Evolutionary conservation across 2,797 vertebrate genomes (phyloP), one percentile per base, ranked within the genome.

Genomic region (Falco cherrug): DNA sequence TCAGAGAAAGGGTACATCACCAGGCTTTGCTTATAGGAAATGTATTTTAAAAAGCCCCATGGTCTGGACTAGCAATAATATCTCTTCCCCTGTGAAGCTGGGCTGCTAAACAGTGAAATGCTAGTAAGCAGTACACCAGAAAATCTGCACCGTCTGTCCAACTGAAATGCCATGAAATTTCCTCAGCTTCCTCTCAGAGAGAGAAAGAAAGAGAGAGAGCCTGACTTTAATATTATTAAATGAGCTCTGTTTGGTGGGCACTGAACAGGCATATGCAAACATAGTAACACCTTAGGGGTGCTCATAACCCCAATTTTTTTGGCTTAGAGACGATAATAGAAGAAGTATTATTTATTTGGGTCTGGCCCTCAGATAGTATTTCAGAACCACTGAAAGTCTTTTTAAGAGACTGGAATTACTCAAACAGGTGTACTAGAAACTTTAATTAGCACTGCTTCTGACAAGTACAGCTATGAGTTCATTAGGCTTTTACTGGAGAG

Each of bases 11-110:
- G 43, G 13, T 9, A 83, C 10, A 56, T 77, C 8, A 29, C 56
- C 13, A 63, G 2, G 8, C 6, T 89, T 67, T 82, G 8, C 10
- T 39, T 57, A 12, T 14, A 61, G 51, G 13, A 87, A 70, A 73
- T 39, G 6, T 7, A 29, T 24, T 89, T n/a, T 0, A 4, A 63
- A 83, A 39, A 13, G 0, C 1, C 5, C 7, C 0, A 0, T 48
- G 5, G 8, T 19, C 56, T 48, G 17, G 28, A 79, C 33, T 65
- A 71, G 29, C 13, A 92, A 26, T 50, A 51, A 15, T 21, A 35
- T 33, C 16, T 59, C 48, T 57, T 90, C 13, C 16, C 91, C 16
- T 73, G 25, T 61, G 41, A 68, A 90, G 21, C 15, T 25, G 41
- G 16, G 37, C 24, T 82, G 47, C 37, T 88, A 59, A 59, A 47